Percentiles rank a stretch among this genome's conserved stretches.
Evolutionary conservation across 2,888 invertebrate genomes (phyloP).

Genomic region (Pristionchus arcanus): DNA sequence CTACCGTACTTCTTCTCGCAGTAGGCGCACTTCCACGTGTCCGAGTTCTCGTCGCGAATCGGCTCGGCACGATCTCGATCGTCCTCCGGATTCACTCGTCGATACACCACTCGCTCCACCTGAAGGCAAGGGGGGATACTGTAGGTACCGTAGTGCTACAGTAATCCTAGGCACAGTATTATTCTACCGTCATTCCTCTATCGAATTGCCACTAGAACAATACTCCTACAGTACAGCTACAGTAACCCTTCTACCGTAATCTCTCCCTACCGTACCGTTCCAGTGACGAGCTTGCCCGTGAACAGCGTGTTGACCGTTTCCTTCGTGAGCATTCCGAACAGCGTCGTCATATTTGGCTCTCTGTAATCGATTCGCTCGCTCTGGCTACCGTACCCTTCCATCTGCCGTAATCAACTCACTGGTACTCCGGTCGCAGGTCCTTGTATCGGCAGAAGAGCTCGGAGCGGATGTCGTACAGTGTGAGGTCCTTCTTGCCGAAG

Average conservation of each 20-base stretch:
- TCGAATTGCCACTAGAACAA: neutral
- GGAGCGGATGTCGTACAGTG: slow-evolving; percentile 95
- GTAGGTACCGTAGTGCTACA: neutral
- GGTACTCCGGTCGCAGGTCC: slow-evolving; percentile 73
- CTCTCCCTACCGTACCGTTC: slow-evolving; percentile 27
- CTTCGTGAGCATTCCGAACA: slow-evolving; percentile 95
- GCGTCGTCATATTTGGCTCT: slow-evolving; percentile 88
- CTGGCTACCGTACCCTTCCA: slow-evolving; percentile 82
- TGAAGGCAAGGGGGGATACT: slow-evolving; percentile 82
- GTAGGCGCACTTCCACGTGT: slow-evolving; percentile 97
- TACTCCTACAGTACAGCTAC: neutral
- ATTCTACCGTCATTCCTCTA: neutral
- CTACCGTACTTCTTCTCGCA: slow-evolving; percentile 85
- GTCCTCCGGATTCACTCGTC: slow-evolving; percentile 47
- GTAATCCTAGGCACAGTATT: neutral
- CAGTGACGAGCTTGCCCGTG: slow-evolving; percentile 84
- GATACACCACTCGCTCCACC: slow-evolving; percentile 82
- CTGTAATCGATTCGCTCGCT: slow-evolving; percentile 17
- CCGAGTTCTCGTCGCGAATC: slow-evolving; percentile 94
- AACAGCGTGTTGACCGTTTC: slow-evolving; percentile 95
- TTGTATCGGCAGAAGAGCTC: slow-evolving; percentile 90
- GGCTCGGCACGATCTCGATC: slow-evolving; percentile 7
- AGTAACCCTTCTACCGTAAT: neutral
- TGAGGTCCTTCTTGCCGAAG: slow-evolving; percentile 86
- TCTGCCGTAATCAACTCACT: neutral